Base-by-base conservation (phyloP, 2,888 invertebrate genomes). In the Odontomyia ornata region DNA sequence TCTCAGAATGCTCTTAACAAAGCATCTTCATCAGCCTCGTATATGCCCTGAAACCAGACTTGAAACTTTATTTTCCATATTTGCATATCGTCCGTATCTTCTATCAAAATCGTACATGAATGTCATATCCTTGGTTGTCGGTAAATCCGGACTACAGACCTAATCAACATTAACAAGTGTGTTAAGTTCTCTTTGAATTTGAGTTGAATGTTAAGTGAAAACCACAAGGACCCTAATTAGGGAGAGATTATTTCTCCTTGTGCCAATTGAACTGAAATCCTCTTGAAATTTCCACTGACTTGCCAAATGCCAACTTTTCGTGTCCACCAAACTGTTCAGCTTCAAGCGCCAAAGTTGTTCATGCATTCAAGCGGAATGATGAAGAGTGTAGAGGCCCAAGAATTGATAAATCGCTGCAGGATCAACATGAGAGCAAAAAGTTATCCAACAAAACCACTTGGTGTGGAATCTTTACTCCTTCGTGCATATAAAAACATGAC, bases 161-260 rank as follows among this genome's bases (percentile, higher is more conserved):
- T 64, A 64, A 64, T 64, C 64, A 64, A 25, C 64, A 64, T 64
- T 64, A 64, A 28, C 64, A 64, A 64, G 64, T 64, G 28, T 64
- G 64, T 64, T 62, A 64, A 28, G 64, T 30, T 28, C 28, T 36
- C 36, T 28, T 15, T n/a, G 64, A 3, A 7, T 52, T 52, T 15
- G 52, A 18, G n/a, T 52, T 15, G 52, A 15, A 9, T 13, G n/a
- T 64, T 64, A 27, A 64, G 25, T 30, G 64, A 64, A 64, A 28
- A 15, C 64, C 64, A 64, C 64, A 64, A 28, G 64, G 18, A 64
- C 64, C 64, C 28, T 64, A 64, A 64, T 64, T 64, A 30, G 64
- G 64, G 9, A 11, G 64, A 28, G 3, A 64, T 4, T 27, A 64
- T 64, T 64, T 28, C 30, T 1, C 28, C 64, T 28, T 64, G 36